These are phyloP conservation scores for Glossophaga mutica DNA, from an alignment of 2,797 vertebrate species.

Conservation along the genomic window DNA sequence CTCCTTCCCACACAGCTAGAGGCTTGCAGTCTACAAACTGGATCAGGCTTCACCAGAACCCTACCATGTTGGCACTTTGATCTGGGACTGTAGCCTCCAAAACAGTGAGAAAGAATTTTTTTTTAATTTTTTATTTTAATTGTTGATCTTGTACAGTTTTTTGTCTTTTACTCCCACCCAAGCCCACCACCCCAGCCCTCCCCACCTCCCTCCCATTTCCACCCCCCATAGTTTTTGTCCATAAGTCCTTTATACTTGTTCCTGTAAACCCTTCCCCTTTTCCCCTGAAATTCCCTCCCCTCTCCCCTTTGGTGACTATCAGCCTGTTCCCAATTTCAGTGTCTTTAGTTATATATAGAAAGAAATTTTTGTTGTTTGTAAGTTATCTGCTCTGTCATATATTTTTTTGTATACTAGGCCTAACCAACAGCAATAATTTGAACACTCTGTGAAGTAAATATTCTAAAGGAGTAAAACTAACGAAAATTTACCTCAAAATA, in stretches of 20 bases:
- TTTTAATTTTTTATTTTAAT: too few species aligned
- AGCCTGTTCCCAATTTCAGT: too few species aligned
- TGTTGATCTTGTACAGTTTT: too few species aligned
- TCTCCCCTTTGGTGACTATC: too few species aligned
- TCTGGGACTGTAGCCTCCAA: neutral
- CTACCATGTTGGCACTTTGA: neutral
- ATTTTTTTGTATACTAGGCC: neutral
- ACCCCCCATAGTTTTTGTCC: too few species aligned
- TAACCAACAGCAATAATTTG: neutral
- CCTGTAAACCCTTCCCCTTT: too few species aligned
- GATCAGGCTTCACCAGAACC: neutral
- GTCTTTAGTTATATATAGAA: too few species aligned
- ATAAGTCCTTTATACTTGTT: too few species aligned
- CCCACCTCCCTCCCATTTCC: too few species aligned
- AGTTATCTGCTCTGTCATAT: neutral
- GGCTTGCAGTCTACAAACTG: neutral
- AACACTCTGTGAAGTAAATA: neutral
- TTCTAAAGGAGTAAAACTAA: neutral
- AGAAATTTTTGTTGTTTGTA: neutral
- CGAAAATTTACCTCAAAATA: neutral
- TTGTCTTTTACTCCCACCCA: too few species aligned
- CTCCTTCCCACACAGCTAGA: neutral
- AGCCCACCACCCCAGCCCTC: too few species aligned
- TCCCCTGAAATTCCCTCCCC: too few species aligned
- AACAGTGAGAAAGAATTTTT: neutral